Percentiles rank a stretch among this genome's conserved stretches.
Conservation (phyloP, 2,113 vertebrate species). For the Cettia cetti region DNA sequence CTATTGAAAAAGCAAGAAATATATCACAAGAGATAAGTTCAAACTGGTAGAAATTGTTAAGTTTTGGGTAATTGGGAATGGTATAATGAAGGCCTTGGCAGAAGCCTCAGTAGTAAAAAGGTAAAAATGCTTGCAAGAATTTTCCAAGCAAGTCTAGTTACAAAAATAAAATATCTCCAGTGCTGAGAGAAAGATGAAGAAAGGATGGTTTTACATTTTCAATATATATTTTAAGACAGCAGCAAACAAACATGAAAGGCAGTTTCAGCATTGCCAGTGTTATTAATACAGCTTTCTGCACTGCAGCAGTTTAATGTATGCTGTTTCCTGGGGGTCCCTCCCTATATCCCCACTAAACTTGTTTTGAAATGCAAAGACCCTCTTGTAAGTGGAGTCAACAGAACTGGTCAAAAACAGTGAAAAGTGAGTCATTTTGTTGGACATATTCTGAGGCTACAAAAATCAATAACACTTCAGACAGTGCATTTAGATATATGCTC, state of each 20-base stretch:
- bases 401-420: background rate
- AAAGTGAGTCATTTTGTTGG: background rate
- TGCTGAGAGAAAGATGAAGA: background rate
- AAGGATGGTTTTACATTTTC: conserved; percentile 1
- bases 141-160: conserved; percentile 10
- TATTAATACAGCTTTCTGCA: background rate
- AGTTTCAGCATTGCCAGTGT: background rate
- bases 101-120: background rate
- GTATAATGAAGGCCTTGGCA: background rate
- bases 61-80: background rate
- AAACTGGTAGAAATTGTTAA: conserved; percentile 7
- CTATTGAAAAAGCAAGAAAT: background rate
- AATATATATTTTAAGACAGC: conserved; percentile 1
- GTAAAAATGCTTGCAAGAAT: conserved; percentile 37
- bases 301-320: background rate
- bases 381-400: background rate
- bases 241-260: background rate
- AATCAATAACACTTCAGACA: conserved; percentile 2
- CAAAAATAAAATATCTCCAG: background rate
- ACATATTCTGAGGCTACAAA: background rate
- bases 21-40: background rate
- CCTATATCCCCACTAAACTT: background rate
- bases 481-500: conserved; percentile 9
- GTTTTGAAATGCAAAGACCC: background rate
- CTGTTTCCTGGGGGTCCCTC: background rate